Base-by-base conservation (phyloP, 2,797 vertebrate species). In the Philypnodon macrostomus region DNA sequence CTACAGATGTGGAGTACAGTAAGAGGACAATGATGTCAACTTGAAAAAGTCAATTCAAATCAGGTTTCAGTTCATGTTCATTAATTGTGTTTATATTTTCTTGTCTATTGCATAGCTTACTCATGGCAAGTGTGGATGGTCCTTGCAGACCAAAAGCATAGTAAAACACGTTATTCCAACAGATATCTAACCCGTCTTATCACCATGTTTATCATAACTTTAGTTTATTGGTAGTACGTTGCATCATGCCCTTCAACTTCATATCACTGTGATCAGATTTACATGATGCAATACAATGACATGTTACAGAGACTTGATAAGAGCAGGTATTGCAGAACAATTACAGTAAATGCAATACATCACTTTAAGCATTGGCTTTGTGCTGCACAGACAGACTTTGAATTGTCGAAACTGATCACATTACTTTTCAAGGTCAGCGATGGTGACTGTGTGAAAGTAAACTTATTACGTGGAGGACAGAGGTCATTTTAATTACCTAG, bases 251-350 rank as follows among this genome's bases (percentile, higher is more conserved):
- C 33, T 34, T 26, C 32, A 39, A 45, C 39, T 66, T 66, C 19
- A 68, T 47, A 67, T 56, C 57, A 6, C 35, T 12, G 19, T 23
- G 42, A 72, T 75, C 69, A 63, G 47, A 60, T 71, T 56, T 21
- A 5, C 21, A 51, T 79, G 73, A 79, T 61, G 73, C 70, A 79
- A 79, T 1, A 4, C 15, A 0, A 7, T 4, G 70, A 76, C 76
- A 73, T 1, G 31, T 23, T 24, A 21, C 45, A 49, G 41, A 59
- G 19, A 4, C 11, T 41, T 34, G 10, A 1, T 23, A 26, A 30
- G 56, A 35, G 33, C 9, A 12, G 1, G 21, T 13, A 17, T 7
- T 41, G 30, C 66, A 65, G 29, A 70, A 51, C 27, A 54, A 27
- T 58, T 47, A 59, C 37, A 59, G 29, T 38, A 55, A 46, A 42